phyloP scores from a whole-genome alignment of 92 coral and sea anemone species.

The Heliopora coerulea region DNA sequence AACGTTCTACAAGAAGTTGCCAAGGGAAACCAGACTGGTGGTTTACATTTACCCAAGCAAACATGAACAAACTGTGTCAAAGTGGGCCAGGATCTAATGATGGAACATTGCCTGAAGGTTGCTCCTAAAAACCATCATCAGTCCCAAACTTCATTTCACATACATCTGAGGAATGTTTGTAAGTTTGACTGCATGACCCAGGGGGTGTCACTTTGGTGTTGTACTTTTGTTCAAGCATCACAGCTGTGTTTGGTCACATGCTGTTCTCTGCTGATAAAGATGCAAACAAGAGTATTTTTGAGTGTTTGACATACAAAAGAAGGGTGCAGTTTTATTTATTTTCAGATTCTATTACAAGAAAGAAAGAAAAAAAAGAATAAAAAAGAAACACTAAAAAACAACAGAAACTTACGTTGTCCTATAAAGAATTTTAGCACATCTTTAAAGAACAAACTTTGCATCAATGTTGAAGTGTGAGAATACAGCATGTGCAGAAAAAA shows the following conservation, averaged over 20 bases:
- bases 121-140: background rate
- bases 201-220: background rate
- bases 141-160: background rate
- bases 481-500: too few species aligned
- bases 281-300: background rate
- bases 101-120: background rate
- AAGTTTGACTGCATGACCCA: background rate
- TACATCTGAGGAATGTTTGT: background rate
- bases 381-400: too few species aligned
- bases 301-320: too few species aligned
- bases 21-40: conserved; percentile 49
- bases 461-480: too few species aligned
- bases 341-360: too few species aligned
- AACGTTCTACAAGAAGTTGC: conserved; percentile 78
- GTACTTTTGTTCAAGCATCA: background rate
- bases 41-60: conserved; percentile 10
- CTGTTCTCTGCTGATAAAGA: background rate
- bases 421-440: too few species aligned
- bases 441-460: too few species aligned
- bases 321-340: too few species aligned
- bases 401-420: too few species aligned
- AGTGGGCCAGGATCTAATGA: background rate
- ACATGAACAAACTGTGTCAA: background rate
- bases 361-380: too few species aligned
- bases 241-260: conserved; percentile 2